phyloP scores from a whole-genome alignment of 2,888 invertebrate species.

The Hypomecis atomaria region DNA sequence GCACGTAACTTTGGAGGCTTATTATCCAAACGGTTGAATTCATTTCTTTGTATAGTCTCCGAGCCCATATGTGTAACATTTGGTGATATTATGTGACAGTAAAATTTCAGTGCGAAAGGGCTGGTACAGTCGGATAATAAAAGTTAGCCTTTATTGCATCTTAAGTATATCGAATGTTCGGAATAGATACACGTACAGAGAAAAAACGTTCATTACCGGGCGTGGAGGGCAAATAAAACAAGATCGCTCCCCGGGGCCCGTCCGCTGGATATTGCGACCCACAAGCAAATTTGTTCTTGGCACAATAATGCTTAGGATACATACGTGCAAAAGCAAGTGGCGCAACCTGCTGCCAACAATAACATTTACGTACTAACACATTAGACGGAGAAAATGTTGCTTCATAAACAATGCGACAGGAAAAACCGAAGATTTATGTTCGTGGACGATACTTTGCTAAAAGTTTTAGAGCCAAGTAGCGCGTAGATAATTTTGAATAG shows the following conservation, averaged over 20 bases:
- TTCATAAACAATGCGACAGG: constrained; percentile 27
- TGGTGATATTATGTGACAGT: constrained; percentile 60
- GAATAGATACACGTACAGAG: constrained; percentile 58
- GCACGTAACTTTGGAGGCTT: constrained; percentile 48
- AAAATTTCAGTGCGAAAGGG: constrained; percentile 60
- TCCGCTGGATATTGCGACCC: constrained; percentile 79
- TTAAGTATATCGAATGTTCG: constrained; percentile 72
- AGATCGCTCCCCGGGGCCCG: constrained; percentile 74
- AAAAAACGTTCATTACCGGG: constrained; percentile 81
- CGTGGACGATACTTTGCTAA: constrained; percentile 1
- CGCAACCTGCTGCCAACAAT: constrained; percentile 54
- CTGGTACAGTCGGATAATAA: constrained; percentile 51
- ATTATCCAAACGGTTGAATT: constrained; percentile 40
- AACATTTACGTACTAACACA: constrained; percentile 62
- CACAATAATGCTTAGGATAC: constrained; percentile 75
- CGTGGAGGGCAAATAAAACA: constrained; percentile 76
- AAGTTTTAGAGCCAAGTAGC: constrained; percentile 8
- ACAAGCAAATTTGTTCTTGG: constrained; percentile 81
- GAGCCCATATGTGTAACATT: constrained; percentile 54
- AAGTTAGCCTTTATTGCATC: constrained; percentile 70
- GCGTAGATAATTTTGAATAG: neutral
- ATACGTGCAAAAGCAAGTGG: constrained; percentile 61
- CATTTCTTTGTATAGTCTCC: constrained; percentile 40
- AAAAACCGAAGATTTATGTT: constrained; percentile 11
- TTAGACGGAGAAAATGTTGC: constrained; percentile 37